A percentile compares a stretch with the other conserved stretches of the same genome.
These are phyloP conservation scores for Carlito syrichta DNA, from an alignment of 2,113 vertebrate species.

Conservation along the genomic window DNA sequence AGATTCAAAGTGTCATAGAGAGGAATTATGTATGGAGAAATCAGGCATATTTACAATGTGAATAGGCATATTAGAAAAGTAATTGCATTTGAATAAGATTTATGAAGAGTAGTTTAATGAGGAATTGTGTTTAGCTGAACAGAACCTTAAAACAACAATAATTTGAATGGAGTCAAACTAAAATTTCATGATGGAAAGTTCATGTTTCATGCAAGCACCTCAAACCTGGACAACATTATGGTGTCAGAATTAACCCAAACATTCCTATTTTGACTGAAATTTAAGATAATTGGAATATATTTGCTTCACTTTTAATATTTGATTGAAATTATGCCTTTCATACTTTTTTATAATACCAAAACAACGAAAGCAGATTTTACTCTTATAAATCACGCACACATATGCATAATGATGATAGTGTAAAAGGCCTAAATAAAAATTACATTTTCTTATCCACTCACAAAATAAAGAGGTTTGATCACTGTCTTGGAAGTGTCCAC, in stretches of 20 bases:
- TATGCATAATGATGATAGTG: not conserved
- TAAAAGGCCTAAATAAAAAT: slow-evolving; percentile 1
- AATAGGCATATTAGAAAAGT: not conserved
- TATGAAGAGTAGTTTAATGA: slow-evolving; percentile 2
- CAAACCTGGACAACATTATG: not conserved
- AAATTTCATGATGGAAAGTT: slow-evolving; percentile 13
- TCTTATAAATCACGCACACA: slow-evolving; percentile 8
- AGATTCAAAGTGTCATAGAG: not conserved
- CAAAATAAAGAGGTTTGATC: slow-evolving; percentile 5
- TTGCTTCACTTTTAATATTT: slow-evolving; percentile 43
- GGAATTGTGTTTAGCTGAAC: not conserved
- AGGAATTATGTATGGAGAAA: not conserved
- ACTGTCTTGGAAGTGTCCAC: slow-evolving; percentile 30
- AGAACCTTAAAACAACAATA: slow-evolving; percentile 17
- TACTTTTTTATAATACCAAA: slow-evolving; percentile 13
- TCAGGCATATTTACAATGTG: not conserved
- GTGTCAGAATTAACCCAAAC: slow-evolving; percentile 11
- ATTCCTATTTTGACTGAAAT: not conserved
- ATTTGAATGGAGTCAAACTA: not conserved
- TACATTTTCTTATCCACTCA: not conserved
- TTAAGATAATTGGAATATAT: slow-evolving; percentile 19
- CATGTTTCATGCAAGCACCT: not conserved
- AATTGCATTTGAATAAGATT: slow-evolving; percentile 33
- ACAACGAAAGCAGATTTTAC: slow-evolving; percentile 7
- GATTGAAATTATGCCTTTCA: not conserved